Conservation (phyloP, 2,113 vertebrate genomes). For the Bettongia penicillata region DNA sequence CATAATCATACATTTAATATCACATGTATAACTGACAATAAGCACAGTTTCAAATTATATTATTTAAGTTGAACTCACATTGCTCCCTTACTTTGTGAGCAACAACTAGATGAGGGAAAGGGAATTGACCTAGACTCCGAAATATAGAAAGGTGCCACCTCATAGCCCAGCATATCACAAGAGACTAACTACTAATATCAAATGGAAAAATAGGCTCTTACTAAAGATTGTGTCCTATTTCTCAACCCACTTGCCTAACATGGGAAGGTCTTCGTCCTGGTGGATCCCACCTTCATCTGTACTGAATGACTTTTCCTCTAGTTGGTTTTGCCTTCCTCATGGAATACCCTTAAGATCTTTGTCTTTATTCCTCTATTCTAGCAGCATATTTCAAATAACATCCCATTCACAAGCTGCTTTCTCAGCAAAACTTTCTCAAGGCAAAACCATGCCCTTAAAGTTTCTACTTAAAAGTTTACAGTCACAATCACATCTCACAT, state of each 20-base stretch:
- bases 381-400: background rate
- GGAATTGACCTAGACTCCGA: background rate
- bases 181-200: background rate
- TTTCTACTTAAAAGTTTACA: background rate
- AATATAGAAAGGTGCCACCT: background rate
- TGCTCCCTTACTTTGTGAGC: background rate
- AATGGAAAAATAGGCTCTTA: background rate
- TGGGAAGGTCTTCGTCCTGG: background rate
- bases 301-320: background rate
- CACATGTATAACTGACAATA: background rate
- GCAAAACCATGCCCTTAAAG: background rate
- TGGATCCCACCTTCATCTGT: background rate
- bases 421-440: background rate
- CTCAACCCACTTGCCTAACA: background rate
- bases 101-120: background rate
- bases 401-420: background rate
- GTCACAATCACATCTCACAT: background rate
- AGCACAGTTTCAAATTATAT: background rate
- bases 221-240: background rate
- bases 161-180: background rate
- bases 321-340: background rate
- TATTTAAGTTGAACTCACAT: background rate
- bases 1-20: background rate
- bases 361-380: background rate
- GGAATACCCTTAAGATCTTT: background rate